Conservation (phyloP, 1,140 invertebrate genomes). For the Argopecten irradians region DNA sequence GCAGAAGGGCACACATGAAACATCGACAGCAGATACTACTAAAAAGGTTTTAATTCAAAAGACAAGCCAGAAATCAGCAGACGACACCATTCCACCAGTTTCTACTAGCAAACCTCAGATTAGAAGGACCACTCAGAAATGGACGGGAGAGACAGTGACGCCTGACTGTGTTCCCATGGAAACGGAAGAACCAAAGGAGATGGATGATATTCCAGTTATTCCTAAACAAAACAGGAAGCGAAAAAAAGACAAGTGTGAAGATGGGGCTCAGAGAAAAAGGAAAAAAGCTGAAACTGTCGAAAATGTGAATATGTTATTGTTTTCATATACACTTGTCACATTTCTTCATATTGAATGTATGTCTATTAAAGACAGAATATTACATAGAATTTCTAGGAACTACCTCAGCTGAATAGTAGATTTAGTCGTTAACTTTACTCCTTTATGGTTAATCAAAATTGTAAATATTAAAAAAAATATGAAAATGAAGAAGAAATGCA, state of each 20-base stretch:
- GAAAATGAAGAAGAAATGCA: slow-evolving; percentile 24
- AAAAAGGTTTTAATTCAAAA: not conserved
- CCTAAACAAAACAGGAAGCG: slow-evolving; percentile 45
- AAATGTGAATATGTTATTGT: slow-evolving; percentile 26
- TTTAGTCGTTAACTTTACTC: not conserved
- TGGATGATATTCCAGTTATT: slow-evolving; percentile 44
- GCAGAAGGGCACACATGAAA: not conserved
- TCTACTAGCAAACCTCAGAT: not conserved
- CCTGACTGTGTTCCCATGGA: not conserved
- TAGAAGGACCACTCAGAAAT: not conserved
- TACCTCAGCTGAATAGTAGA: not conserved
- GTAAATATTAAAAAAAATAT: not conserved
- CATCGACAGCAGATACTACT: not conserved
- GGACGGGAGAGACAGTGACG: not conserved
- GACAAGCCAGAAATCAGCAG: not conserved
- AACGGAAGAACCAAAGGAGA: slow-evolving; percentile 5
- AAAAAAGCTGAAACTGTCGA: slow-evolving; percentile 34
- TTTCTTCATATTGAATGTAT: not conserved
- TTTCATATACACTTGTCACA: no score
- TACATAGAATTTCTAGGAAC: no score
- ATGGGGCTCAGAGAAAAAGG: slow-evolving; percentile 32
- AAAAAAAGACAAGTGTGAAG: slow-evolving; percentile 5
- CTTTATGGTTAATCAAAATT: not conserved
- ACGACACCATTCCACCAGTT: not conserved
- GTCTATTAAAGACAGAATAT: not conserved